A percentile compares a stretch with the other conserved stretches of the same genome.
phyloP scores from a whole-genome alignment of 2,797 vertebrate species.

The Choloepus didactylus region DNA sequence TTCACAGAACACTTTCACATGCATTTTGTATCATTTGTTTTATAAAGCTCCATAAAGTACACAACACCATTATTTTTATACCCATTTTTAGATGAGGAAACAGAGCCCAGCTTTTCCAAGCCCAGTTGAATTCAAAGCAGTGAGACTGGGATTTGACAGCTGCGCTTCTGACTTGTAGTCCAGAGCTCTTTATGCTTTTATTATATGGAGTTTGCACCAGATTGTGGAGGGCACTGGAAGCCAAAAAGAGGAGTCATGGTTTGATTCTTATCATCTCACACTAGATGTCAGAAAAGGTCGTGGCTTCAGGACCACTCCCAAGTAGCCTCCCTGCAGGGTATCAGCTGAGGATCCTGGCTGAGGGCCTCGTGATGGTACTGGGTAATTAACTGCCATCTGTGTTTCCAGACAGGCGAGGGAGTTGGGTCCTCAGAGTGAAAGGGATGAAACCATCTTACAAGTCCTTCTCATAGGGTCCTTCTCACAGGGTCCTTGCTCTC shows the following conservation, averaged over 20 bases:
- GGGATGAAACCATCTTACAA: background rate
- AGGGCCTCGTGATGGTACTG: background rate
- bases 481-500: background rate
- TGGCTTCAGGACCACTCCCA: background rate
- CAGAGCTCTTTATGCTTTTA: background rate
- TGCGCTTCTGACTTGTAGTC: background rate
- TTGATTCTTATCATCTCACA: background rate
- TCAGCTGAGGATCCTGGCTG: background rate
- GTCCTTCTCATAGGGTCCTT: background rate
- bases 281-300: background rate
- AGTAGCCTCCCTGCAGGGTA: background rate
- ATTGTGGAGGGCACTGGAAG: background rate
- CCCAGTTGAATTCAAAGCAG: background rate
- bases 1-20: background rate
- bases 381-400: background rate
- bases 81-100: background rate
- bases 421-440: background rate
- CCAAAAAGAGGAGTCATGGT: background rate
- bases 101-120: background rate
- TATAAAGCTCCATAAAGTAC: background rate
- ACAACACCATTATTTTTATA: background rate
- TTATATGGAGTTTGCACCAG: background rate
- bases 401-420: background rate
- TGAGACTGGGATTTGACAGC: background rate
- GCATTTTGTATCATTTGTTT: slow-evolving; percentile 15